These are phyloP conservation scores for Fundulus diaphanus DNA, from an alignment of 2,797 vertebrate species.

Conservation along the genomic window DNA sequence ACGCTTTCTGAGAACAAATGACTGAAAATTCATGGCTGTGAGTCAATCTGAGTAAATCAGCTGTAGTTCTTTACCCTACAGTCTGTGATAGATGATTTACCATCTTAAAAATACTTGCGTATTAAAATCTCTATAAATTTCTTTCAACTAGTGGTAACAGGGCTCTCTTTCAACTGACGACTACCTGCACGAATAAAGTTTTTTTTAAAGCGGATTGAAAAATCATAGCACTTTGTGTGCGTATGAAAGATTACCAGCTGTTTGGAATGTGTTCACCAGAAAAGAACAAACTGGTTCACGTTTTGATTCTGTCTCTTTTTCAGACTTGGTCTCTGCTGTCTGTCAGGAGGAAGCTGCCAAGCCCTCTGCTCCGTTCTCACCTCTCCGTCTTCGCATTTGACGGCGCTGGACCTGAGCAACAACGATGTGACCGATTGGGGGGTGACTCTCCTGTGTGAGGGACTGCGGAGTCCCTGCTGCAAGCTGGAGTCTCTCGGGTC, in stretches of 20 bases:
- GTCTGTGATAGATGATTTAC: too few species aligned
- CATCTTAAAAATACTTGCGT: too few species aligned
- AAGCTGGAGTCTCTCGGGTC: slow-evolving; percentile 3
- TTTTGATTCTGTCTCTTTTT: neutral
- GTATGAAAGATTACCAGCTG: neutral
- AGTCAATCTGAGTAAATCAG: too few species aligned
- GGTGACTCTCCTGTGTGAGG: neutral
- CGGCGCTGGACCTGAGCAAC: slow-evolving; percentile 1
- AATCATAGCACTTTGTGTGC: too few species aligned
- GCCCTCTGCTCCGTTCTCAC: slow-evolving; percentile 4
- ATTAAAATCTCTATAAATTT: too few species aligned
- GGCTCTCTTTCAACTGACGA: too few species aligned
- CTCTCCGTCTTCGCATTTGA: neutral
- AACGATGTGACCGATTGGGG: neutral
- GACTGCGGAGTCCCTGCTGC: slow-evolving; percentile 1
- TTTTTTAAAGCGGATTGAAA: too few species aligned
- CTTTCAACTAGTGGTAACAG: too few species aligned
- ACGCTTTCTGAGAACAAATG: too few species aligned
- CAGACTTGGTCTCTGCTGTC: neutral
- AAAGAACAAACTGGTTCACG: neutral
- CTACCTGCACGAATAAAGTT: too few species aligned
- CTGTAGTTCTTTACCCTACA: too few species aligned
- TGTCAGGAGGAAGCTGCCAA: neutral
- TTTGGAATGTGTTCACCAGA: neutral
- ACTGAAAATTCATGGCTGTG: too few species aligned